These are phyloP conservation scores for Cyclina sinensis DNA, from an alignment of 1,140 invertebrate species.

Conservation along the genomic window DNA sequence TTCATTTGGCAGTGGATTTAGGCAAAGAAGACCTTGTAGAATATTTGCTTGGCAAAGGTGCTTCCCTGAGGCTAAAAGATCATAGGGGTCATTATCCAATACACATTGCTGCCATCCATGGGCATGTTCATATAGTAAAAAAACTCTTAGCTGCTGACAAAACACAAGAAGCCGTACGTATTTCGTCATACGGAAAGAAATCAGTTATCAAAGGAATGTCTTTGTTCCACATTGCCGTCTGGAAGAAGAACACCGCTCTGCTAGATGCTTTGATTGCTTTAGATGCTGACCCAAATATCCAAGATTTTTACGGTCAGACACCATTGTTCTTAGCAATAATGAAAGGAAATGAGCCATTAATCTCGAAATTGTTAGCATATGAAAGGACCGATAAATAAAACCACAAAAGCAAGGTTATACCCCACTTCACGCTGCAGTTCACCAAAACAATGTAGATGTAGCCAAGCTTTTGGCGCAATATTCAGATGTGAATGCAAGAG, in stretches of 20 bases:
- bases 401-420: slow-evolving; percentile 50
- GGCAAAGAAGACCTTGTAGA: not conserved
- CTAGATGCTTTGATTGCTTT: not conserved
- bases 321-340: slow-evolving; percentile 28
- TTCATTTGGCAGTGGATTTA: slow-evolving; percentile 29
- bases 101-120: slow-evolving; percentile 6
- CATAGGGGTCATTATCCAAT: slow-evolving; percentile 32
- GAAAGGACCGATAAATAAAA: not conserved
- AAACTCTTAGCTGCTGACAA: not conserved
- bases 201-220: slow-evolving; percentile 35
- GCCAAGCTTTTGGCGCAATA: not conserved
- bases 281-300: not conserved
- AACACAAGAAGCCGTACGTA: not conserved
- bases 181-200: not conserved
- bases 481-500: not conserved
- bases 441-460: not conserved
- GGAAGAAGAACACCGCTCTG: not conserved
- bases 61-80: slow-evolving; percentile 3
- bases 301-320: slow-evolving; percentile 22
- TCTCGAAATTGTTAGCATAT: not conserved
- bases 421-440: slow-evolving; percentile 1
- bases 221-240: slow-evolving; percentile 44
- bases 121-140: not conserved
- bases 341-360: too few species aligned
- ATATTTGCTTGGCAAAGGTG: not conserved